These are phyloP conservation scores for Brachionus paranguensis DNA, from an alignment of 1,140 invertebrate species.

Conservation along the genomic window DNA sequence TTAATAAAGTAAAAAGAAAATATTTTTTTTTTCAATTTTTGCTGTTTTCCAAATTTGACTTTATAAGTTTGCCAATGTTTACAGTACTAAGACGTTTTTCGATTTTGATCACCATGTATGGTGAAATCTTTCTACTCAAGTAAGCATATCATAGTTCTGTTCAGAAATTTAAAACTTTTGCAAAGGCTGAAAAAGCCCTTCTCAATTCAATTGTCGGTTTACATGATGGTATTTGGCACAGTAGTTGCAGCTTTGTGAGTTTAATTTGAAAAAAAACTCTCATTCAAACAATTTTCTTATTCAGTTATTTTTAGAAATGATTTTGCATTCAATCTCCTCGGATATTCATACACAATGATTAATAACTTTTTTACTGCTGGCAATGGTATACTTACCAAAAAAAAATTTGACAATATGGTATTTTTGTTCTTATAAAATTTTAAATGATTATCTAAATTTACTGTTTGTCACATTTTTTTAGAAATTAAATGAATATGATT, in stretches of 20 bases:
- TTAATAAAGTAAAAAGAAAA: slow-evolving; percentile 62
- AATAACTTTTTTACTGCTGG: slow-evolving; percentile 82
- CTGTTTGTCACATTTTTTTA: background rate
- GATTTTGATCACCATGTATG: slow-evolving; percentile 94
- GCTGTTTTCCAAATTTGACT: slow-evolving; percentile 31
- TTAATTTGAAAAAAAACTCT: background rate
- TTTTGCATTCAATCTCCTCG: slow-evolving; percentile 78
- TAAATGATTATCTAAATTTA: slow-evolving; percentile 62
- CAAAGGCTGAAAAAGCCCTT: slow-evolving; percentile 54
- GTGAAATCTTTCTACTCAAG: slow-evolving; percentile 80
- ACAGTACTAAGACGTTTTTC: slow-evolving; percentile 90
- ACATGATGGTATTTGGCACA: slow-evolving; percentile 90
- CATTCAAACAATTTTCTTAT: slow-evolving; percentile 44
- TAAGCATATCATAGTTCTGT: slow-evolving; percentile 44
- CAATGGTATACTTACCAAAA: slow-evolving; percentile 93
- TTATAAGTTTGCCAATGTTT: slow-evolving; percentile 87
- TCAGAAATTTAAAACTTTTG: background rate
- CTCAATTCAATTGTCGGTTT: slow-evolving; percentile 75
- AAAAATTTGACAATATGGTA: slow-evolving; percentile 80
- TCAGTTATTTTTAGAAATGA: slow-evolving; percentile 63
- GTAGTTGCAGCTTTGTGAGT: slow-evolving; percentile 59
- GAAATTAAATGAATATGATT: background rate
- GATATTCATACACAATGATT: slow-evolving; percentile 81
- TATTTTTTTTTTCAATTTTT: slow-evolving; percentile 7
- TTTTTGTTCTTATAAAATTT: slow-evolving; percentile 82